Percentiles rank a stretch among this genome's conserved stretches.
These are phyloP conservation scores for Alviniconcha strummeri DNA, from an alignment of 2,888 invertebrate species.

Conservation along the genomic window DNA sequence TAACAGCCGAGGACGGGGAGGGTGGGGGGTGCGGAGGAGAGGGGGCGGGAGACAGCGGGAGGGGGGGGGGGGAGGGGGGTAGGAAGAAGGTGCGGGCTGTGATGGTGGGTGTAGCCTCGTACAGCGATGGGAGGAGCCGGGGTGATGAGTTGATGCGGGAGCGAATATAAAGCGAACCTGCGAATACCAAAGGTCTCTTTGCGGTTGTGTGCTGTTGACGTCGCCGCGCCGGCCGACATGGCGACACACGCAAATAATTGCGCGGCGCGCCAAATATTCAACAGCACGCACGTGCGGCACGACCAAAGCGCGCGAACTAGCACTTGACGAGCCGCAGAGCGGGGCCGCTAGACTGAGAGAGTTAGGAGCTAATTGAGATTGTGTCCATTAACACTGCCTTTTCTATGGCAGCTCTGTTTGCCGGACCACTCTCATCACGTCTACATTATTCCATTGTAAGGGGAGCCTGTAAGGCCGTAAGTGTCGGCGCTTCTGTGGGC, in stretches of 20 bases:
- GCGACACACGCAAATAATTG: background rate
- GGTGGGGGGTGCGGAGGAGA: no score
- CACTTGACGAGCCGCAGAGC: background rate
- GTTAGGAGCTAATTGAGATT: background rate
- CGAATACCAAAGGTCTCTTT: slow-evolving; percentile 4
- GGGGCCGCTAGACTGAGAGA: background rate
- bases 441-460: no score
- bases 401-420: no score
- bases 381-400: background rate
- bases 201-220: background rate
- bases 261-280: background rate
- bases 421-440: no score
- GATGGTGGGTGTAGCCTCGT: no score
- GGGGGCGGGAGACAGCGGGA: no score
- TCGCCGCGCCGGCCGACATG: background rate
- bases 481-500: no score
- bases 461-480: no score
- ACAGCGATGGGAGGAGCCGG: no score
- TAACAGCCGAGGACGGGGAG: no score
- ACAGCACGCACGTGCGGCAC: background rate
- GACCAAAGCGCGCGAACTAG: background rate
- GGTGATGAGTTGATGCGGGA: background rate
- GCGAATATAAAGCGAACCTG: background rate
- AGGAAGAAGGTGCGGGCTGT: no score
- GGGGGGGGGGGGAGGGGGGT: no score